Evolutionary conservation across 1,140 invertebrate genomes (phyloP), one percentile per base, ranked within the genome.

Genomic region (Wiebesia pumilae): DNA sequence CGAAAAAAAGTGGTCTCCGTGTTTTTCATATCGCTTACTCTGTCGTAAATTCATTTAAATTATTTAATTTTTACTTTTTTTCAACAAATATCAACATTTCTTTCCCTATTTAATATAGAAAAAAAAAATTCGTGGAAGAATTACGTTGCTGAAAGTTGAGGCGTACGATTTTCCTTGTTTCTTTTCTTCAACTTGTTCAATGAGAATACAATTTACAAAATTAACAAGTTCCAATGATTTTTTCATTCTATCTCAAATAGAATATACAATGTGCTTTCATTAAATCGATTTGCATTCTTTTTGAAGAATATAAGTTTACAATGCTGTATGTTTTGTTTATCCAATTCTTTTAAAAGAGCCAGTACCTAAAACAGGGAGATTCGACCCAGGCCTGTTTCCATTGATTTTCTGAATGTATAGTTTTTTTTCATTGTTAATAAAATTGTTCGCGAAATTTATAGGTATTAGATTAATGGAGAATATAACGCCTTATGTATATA

Each of bases 401-500:
- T 79, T 3, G 6, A 51, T 58, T 75, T 73, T 27, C 67, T 35
- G 67, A 75, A 67, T 54, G 14, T 19, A 71, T 43, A 83, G n/a
- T 65, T 65, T 82, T 87, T 47, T 82, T 62, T 86, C 81, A 88
- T 89, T 88, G 82, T 88, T 86, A 87, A 91, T 89, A 73, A 81
- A 75, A 62, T 38, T 62, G 24, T 62, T 80, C n/a, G 27, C 78
- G 33, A 75, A 43, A 69, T 78, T 86, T 78, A 86, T 47, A 54
- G 79, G 12, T 86, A 62, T 62, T 62, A 81, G 67, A 43, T 82
- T 51, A 78, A 51, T 69, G 81, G 81, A 82, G 90, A 77, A 90
- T 92, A 90, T 93, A 93, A 94, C 91, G 89, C 89, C 93, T 94
- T 94, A 94, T 94, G 91, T 93, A 94, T 94, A 94, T 94, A 94